Conservation (phyloP, 2,113 vertebrate genomes). For the Alethe castanea region DNA sequence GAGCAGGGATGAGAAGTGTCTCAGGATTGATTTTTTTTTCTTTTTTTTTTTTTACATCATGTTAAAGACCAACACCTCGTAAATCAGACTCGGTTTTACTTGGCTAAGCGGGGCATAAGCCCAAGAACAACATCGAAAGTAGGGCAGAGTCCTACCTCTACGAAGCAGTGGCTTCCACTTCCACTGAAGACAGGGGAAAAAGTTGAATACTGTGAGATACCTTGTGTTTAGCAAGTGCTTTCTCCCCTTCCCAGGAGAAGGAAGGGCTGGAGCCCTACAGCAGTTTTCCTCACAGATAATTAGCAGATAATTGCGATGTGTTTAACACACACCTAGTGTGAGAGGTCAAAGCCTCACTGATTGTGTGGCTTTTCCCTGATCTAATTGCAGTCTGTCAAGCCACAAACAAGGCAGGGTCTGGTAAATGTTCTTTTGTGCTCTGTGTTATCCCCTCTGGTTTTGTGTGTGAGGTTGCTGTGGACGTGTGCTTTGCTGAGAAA, state of each 20-base stretch:
- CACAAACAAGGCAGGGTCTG: not conserved
- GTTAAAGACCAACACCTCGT: not conserved
- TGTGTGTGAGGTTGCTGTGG: not conserved
- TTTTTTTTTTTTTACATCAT: not conserved
- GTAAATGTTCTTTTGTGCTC: not conserved
- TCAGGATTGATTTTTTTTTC: not conserved
- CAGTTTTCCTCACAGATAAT: not conserved
- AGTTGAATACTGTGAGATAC: not conserved
- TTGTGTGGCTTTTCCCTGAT: not conserved
- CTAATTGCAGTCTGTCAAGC: not conserved
- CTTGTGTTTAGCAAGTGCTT: not conserved
- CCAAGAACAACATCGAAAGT: not conserved
- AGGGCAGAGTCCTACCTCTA: not conserved
- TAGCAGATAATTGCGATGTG: not conserved
- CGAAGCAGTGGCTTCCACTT: not conserved
- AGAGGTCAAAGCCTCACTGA: not conserved
- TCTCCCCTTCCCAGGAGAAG: not conserved
- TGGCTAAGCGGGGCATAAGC: accelerated
- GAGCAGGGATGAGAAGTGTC: not conserved
- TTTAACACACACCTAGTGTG: not conserved
- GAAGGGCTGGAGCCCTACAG: not conserved
- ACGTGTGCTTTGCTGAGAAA: not conserved
- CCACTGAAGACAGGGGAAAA: not conserved
- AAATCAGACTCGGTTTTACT: not conserved
- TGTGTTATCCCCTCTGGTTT: not conserved